Conservation (phyloP, 2,888 invertebrate genomes). For the Halictus quadricinctus region DNA sequence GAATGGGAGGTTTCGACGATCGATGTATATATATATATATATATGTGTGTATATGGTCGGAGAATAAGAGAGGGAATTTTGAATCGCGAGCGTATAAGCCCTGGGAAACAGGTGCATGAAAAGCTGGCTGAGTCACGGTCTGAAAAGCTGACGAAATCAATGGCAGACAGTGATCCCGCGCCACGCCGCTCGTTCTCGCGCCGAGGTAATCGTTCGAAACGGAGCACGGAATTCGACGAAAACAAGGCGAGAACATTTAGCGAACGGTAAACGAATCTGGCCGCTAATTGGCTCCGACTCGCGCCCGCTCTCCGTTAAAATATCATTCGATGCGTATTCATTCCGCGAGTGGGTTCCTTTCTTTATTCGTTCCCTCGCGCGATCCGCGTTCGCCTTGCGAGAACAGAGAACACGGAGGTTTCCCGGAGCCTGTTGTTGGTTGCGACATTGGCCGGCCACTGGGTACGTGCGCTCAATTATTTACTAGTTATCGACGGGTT, state of each 20-base stretch:
- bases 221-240: conserved; percentile 5
- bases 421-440: not conserved
- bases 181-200: not conserved
- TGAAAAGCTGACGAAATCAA: conserved; percentile 27
- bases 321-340: conserved; percentile 37
- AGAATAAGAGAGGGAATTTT: not conserved
- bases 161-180: conserved; percentile 5
- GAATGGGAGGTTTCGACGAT: not conserved
- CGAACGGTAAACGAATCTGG: conserved; percentile 10
- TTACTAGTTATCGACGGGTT: conserved; percentile 37
- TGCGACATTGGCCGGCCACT: conserved; percentile 42
- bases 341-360: not conserved
- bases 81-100: not conserved
- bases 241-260: conserved; percentile 13
- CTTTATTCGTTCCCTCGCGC: not conserved
- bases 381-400: conserved; percentile 8
- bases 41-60: not conserved
- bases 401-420: not conserved
- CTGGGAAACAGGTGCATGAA: not conserved
- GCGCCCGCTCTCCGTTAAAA: conserved; percentile 12
- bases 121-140: conserved; percentile 7
- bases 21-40: not conserved
- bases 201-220: conserved; percentile 10
- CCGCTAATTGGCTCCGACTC: conserved; percentile 32
- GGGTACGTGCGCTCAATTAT: conserved; percentile 42